Percentiles rank a stretch among this genome's conserved stretches.
phyloP scores from a whole-genome alignment of 2,113 vertebrate species.

The Menura novaehollandiae region DNA sequence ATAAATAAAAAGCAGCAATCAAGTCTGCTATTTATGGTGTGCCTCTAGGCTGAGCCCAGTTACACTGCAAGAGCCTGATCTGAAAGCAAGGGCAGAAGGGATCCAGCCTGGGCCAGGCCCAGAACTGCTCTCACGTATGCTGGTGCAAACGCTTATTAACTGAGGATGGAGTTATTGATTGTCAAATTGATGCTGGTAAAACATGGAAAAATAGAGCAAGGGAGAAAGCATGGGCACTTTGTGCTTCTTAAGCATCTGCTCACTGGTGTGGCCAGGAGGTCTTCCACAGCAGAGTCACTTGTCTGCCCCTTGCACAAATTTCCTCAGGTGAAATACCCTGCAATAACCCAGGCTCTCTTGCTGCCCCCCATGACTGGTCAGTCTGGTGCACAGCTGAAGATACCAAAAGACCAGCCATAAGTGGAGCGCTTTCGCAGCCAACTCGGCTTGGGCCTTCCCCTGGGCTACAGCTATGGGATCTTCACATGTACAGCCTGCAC shows the following conservation, averaged over 20 bases:
- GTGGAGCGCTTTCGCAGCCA: not conserved
- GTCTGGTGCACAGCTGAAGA: not conserved
- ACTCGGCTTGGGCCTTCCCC: not conserved
- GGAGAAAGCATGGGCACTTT: not conserved
- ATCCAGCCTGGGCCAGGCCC: not conserved
- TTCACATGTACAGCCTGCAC: not conserved
- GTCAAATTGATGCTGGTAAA: not conserved
- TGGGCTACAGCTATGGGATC: not conserved
- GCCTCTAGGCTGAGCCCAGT: not conserved
- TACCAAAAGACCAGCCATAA: not conserved
- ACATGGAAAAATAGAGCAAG: not conserved
- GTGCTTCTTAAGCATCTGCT: not conserved
- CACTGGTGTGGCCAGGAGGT: accelerated
- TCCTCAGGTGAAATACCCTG: not conserved
- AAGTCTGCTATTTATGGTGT: not conserved
- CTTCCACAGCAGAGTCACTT: not conserved
- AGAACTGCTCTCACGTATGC: not conserved
- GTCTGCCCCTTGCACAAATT: not conserved
- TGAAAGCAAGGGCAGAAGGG: not conserved
- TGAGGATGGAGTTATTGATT: not conserved
- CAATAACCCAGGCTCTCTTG: not conserved
- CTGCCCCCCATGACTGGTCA: not conserved
- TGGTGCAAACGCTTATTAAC: not conserved
- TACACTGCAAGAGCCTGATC: not conserved
- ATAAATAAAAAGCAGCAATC: conserved; percentile 24